Evolutionary conservation across 1,140 invertebrate genomes (phyloP), one percentile per base, ranked within the genome.

Genomic region (Daktulosphaira vitifoliae): DNA sequence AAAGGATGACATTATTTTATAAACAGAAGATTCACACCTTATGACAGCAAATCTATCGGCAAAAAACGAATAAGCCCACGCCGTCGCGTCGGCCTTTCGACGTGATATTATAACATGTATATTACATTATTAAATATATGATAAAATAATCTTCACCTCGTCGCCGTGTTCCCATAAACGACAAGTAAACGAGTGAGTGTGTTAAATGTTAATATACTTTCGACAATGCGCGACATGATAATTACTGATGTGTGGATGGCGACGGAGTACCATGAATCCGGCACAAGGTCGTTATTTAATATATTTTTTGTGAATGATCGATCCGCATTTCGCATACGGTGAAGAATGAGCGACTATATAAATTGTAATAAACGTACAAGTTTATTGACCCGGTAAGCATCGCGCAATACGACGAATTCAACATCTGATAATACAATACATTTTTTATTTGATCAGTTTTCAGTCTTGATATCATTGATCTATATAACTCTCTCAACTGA

Each of bases 181-280:
- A 1, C 8, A 29, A 23, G 13, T 25, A 16, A 26, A n/a, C 16
- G 23, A 48, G 29, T 11, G 29, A 20, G 20, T n/a, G 42, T 44
- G 20, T 59, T 56, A 59, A 59, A 48, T 62, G 42, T 62, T 48
- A 62, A 62, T 62, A 59, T 23, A 46, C 56, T 62, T 62, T 62
- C 56, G 42, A 62, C 56, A 48, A 48, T 62, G 56, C 44, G 56
- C 42, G 56, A 62, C 56, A 62, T 39, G 42, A 62, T 62, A 62
- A 62, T 62, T 62, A 62, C 44, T 39, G 39, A 33, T 33, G 11
- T 33, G 11, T 33, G 29, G 5, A 33, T 42, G 39, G 54, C 54
- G 39, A 38, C 54, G 6, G 29, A 33, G 29, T 46, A 16, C 56
- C 46, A 25, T 62, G 39, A 62, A 62, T 62, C 56, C 56, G 6